phyloP scores from a whole-genome alignment of 2,797 vertebrate genomes.

The Gastrophryne carolinensis region DNA sequence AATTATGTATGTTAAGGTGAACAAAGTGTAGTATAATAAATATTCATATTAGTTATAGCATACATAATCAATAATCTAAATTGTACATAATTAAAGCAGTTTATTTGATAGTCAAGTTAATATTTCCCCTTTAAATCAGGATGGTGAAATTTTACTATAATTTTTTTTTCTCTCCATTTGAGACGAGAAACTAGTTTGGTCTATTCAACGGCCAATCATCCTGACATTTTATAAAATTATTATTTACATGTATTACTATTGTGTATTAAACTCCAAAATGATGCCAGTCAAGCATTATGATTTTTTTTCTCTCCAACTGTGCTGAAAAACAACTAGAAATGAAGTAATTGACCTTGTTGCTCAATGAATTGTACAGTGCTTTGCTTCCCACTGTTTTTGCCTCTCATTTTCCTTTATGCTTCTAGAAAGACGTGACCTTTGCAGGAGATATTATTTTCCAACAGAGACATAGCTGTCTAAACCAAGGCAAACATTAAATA shows the following conservation, averaged over 20 bases:
- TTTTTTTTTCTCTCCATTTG: not conserved
- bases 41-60: too few species aligned
- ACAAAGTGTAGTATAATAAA: too few species aligned
- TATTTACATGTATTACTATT: constrained; percentile 40
- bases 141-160: too few species aligned
- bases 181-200: not conserved
- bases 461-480: constrained; percentile 36
- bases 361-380: constrained; percentile 48
- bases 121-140: too few species aligned
- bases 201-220: constrained; percentile 19
- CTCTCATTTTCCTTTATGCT: constrained; percentile 38
- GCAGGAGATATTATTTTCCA: constrained; percentile 46
- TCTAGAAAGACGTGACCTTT: constrained; percentile 48
- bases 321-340: constrained; percentile 50
- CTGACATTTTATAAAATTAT: constrained; percentile 20
- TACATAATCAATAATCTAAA: too few species aligned
- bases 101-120: too few species aligned
- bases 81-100: too few species aligned
- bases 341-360: constrained; percentile 50
- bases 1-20: too few species aligned
- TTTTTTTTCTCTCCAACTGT: constrained; percentile 48
- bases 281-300: constrained; percentile 50
- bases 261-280: constrained; percentile 29
- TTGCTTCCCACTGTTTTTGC: constrained; percentile 43
- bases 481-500: constrained; percentile 42